These are phyloP conservation scores for Anabas testudineus DNA, from an alignment of 2,797 vertebrate genomes.

Conservation along the genomic window DNA sequence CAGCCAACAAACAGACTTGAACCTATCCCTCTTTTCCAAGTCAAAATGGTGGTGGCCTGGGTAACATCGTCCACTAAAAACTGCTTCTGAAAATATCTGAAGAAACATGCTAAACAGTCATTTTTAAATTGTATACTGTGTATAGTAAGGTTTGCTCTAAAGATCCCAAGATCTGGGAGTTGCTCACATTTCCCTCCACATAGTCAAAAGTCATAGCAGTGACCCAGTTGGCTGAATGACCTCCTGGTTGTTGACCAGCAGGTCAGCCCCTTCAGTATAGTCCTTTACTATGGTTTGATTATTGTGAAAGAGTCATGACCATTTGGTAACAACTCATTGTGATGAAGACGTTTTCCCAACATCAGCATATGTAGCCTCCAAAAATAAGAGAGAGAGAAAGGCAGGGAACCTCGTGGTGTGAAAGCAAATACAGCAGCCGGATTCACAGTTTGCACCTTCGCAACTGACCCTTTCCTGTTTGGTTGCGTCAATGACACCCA, in stretches of 20 bases:
- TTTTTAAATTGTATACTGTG: background rate
- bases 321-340: conserved; percentile 48
- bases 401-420: conserved; percentile 36
- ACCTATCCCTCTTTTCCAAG: background rate
- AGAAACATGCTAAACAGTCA: background rate
- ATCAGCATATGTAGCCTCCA: conserved; percentile 49
- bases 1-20: conserved; percentile 18
- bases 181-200: background rate
- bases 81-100: background rate
- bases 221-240: background rate
- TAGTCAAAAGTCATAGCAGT: conserved; percentile 7
- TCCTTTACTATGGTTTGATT: background rate
- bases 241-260: conserved; percentile 4
- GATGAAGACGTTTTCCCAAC: conserved; percentile 38
- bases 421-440: conserved; percentile 64
- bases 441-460: conserved; percentile 62
- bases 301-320: conserved; percentile 35
- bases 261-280: background rate
- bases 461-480: conserved; percentile 44
- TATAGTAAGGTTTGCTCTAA: background rate
- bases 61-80: background rate
- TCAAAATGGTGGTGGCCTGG: background rate
- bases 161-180: background rate
- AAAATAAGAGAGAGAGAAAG: background rate
- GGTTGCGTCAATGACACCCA: conserved; percentile 68